Evolutionary conservation across 2,113 vertebrate genomes (phyloP).

Genomic region (Sebastes fasciatus): DNA sequence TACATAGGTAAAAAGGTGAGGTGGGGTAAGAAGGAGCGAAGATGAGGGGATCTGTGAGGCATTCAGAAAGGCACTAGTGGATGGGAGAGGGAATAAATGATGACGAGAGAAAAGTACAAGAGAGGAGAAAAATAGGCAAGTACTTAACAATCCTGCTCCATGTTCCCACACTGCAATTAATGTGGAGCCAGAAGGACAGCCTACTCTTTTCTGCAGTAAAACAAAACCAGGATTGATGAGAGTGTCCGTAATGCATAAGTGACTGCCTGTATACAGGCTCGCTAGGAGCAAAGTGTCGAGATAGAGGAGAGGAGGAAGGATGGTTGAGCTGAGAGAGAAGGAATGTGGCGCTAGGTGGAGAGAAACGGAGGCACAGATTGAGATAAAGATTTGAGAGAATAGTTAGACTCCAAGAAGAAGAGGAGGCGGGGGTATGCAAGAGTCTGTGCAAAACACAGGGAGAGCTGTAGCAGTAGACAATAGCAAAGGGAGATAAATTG

Average conservation of each 20-base stretch:
- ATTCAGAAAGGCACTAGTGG: background rate
- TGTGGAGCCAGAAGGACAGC: conserved; percentile 71
- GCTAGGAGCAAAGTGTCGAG: conserved; percentile 52
- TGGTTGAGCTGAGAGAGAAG: conserved; percentile 27
- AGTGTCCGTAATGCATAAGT: conserved; percentile 60
- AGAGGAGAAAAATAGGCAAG: conserved; percentile 34
- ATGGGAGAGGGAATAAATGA: conserved; percentile 23
- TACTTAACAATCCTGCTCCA: conserved; percentile 63
- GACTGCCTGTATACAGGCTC: conserved; percentile 52
- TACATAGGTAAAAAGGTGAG: conserved; percentile 14
- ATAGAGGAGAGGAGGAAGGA: conserved; percentile 43
- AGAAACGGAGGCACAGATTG: conserved; percentile 29
- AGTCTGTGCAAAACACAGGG: conserved; percentile 46
- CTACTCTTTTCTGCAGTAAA: conserved; percentile 70
- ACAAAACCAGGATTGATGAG: conserved; percentile 81
- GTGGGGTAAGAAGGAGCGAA: conserved; percentile 12
- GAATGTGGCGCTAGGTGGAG: conserved; percentile 38
- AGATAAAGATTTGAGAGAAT: conserved; percentile 58
- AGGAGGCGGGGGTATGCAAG: background rate
- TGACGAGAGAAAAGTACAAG: conserved; percentile 19
- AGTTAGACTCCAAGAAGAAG: conserved; percentile 22
- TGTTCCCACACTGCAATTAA: conserved; percentile 78
- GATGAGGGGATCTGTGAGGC: background rate
- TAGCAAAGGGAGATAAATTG: conserved; percentile 72
- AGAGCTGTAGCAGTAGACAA: conserved; percentile 45